Percentiles rank a stretch among this genome's conserved stretches.
phyloP scores from a whole-genome alignment of 2,797 vertebrate genomes.

The Anabas testudineus region DNA sequence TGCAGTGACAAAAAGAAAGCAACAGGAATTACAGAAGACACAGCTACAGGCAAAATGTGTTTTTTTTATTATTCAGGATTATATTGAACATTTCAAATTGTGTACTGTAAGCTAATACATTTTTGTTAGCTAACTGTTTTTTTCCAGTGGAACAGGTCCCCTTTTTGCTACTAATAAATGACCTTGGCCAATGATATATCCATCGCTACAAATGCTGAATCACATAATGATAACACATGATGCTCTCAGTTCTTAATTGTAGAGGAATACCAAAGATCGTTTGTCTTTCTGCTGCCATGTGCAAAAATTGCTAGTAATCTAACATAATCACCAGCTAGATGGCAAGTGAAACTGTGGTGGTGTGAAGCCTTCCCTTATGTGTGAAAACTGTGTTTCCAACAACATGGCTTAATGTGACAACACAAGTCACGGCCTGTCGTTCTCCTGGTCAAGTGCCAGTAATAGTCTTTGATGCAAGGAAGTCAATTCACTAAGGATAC shows the following conservation, averaged over 20 bases:
- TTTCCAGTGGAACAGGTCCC: too few species aligned
- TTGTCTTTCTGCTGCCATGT: constrained; percentile 42
- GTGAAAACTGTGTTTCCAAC: constrained; percentile 51
- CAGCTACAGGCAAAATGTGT: neutral
- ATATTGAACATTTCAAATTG: too few species aligned
- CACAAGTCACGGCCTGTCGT: constrained; percentile 36
- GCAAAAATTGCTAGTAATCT: constrained; percentile 46
- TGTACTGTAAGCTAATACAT: neutral
- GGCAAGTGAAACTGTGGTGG: constrained; percentile 46
- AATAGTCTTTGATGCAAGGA: constrained; percentile 23
- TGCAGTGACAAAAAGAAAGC: constrained; percentile 73
- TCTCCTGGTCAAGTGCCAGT: constrained; percentile 7
- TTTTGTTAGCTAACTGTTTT: neutral
- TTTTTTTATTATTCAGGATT: neutral
- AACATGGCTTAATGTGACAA: constrained; percentile 50
- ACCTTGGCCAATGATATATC: constrained; percentile 12
- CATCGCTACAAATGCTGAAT: constrained; percentile 26
- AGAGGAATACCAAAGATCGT: constrained; percentile 35
- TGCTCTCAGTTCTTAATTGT: constrained; percentile 19
- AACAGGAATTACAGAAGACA: constrained; percentile 22
- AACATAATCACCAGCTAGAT: constrained; percentile 58
- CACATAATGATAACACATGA: neutral
- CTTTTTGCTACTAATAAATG: constrained; percentile 28
- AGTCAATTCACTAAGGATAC: constrained; percentile 23
- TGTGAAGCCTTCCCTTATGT: constrained; percentile 39